Conservation (phyloP, 2,113 vertebrate species). For the Gallinago jamesoni region DNA sequence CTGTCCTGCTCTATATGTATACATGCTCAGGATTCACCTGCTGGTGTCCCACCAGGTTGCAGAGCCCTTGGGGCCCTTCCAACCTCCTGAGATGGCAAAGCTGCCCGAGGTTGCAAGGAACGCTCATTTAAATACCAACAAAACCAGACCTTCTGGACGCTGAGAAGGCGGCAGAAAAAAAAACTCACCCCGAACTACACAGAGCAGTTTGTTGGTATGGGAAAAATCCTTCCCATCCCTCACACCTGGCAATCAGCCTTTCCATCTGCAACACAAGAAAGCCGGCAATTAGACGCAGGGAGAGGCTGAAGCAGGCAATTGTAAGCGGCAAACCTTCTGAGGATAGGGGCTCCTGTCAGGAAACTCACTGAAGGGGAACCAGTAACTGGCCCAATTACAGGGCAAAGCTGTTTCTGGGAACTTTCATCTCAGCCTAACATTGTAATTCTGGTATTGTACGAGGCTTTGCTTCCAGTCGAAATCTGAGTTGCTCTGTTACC, state of each 20-base stretch:
- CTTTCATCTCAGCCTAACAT: constrained; percentile 23
- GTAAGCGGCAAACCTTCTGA: constrained; percentile 35
- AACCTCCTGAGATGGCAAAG: not conserved
- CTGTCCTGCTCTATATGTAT: not conserved
- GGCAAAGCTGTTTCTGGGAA: constrained; percentile 30
- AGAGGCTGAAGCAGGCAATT: constrained; percentile 15
- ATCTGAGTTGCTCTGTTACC: not conserved
- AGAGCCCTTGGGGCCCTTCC: not conserved
- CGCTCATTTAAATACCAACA: not conserved
- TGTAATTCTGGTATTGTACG: not conserved
- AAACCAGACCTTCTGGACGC: not conserved
- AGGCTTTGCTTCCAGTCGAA: accelerated
- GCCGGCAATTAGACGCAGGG: not conserved
- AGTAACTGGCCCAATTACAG: constrained; percentile 50
- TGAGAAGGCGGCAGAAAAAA: not conserved
- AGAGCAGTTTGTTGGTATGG: not conserved
- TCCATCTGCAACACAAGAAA: constrained; percentile 7
- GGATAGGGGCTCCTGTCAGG: constrained; percentile 38
- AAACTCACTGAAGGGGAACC: constrained; percentile 53
- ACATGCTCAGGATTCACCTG: not conserved
- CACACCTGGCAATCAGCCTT: constrained; percentile 28
- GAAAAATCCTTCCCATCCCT: not conserved
- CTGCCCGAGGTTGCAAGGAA: not conserved
- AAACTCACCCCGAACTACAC: not conserved
- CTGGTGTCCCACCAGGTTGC: not conserved